phyloP scores from a whole-genome alignment of 2,797 vertebrate species.

The Mormyrops boulengeri region DNA sequence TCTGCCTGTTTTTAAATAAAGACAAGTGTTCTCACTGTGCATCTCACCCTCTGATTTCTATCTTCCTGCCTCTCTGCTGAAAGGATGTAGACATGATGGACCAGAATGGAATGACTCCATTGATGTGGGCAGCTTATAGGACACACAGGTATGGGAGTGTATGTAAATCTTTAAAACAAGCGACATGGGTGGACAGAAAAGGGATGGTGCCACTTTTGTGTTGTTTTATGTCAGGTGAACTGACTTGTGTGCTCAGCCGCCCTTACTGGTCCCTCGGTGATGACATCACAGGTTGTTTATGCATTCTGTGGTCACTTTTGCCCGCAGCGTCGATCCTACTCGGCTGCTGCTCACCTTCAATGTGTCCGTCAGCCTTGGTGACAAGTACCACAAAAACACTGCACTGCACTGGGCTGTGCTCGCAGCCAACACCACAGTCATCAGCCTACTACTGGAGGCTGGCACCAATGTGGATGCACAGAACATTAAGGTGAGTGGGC shows the following conservation, averaged over 20 bases:
- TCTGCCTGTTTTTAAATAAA: background rate
- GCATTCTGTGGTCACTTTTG: background rate
- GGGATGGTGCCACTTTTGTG: background rate
- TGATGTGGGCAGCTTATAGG: conserved; percentile 99
- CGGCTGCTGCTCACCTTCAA: conserved; percentile 95
- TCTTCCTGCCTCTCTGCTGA: background rate
- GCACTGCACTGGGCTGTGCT: conserved; percentile 96
- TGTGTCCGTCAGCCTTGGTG: conserved; percentile 94
- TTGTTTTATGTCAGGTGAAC: background rate
- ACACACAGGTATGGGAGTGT: conserved; percentile 78
- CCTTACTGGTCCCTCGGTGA: background rate
- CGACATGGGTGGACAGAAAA: background rate
- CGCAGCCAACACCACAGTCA: conserved; percentile 97
- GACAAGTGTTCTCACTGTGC: background rate
- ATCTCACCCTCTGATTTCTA: background rate
- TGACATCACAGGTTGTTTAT: background rate
- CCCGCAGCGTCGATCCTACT: conserved; percentile 89
- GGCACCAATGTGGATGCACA: conserved; percentile 93
- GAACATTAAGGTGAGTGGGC: conserved; percentile 84
- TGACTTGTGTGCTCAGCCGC: background rate
- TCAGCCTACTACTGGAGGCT: conserved; percentile 91
- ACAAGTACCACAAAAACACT: conserved; percentile 99
- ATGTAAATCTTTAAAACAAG: background rate
- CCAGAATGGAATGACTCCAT: conserved; percentile 98
- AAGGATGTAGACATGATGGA: conserved; percentile 99